Evolutionary conservation across 2,113 vertebrate genomes (phyloP), one percentile per base, ranked within the genome.

Genomic region (Accipiter virgatus): DNA sequence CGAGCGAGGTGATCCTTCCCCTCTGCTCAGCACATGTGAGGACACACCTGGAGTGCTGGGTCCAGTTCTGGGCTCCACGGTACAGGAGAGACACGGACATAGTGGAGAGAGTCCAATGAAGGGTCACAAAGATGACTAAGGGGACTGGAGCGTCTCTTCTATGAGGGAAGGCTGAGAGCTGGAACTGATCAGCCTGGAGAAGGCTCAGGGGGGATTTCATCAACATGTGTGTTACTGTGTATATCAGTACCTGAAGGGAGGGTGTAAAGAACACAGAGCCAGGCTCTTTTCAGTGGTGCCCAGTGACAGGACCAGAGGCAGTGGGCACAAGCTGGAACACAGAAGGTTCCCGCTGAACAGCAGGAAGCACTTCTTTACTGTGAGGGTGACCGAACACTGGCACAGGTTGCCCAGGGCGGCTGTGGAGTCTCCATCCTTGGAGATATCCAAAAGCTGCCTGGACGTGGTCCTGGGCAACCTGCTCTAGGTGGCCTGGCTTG

Each of bases 1-100:
- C 0, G 0, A 53, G 34, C 18, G 27, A 77, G 16, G 29, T 59
- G 43, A 40, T 65, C 26, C 25, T 45, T 65, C 13, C 13, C 9
- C 21, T 86, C 34, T 61, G 10, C 23, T 65, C 48, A 47, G 34
- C 36, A 15, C 19, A 59, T 38, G 3, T 48, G 47, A 70, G 50
- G 66, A 5, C 45, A 47, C 3, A 50, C 16, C 13, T 56, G 47
- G 25, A 63, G n/a, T 55, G 11, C 21, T 53, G 10, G 43, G 21
- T 45, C 25, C 40, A 16, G 4, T 68, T 86, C 62, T 80, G 23
- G 50, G 5, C 29, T 65, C 48, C 27, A 3, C 16, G 31, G 62
- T 31, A 12, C 29, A 42, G 40, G 42, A 45, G 29, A 48, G 26
- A 16, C 29, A 43, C 4, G 5, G 20, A 16, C 8, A 32, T 34